These are phyloP conservation scores for Caenorhabditis panamensis DNA, from an alignment of 2,888 invertebrate species.

Conservation along the genomic window DNA sequence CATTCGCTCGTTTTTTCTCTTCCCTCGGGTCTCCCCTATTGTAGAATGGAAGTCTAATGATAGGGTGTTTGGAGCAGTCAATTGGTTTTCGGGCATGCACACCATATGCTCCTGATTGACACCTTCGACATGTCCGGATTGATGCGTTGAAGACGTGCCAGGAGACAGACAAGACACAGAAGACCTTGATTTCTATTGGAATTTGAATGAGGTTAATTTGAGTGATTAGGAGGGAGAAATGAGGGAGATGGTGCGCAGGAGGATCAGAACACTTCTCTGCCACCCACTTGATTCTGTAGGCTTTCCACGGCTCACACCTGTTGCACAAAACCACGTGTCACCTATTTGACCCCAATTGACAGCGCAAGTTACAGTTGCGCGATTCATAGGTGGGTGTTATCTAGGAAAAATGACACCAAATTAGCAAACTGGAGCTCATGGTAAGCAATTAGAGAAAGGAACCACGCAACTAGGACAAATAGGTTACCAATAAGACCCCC, in stretches of 20 bases:
- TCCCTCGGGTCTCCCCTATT: no score
- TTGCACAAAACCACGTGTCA: no score
- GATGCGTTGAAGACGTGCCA: conserved; percentile 43
- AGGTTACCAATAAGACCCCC: no score
- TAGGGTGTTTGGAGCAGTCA: conserved; percentile 43
- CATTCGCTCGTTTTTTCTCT: conserved; percentile 27
- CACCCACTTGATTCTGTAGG: no score
- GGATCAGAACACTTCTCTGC: conserved; percentile 5
- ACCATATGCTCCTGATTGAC: conserved; percentile 61
- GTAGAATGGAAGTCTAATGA: conserved; percentile 44
- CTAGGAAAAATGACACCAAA: not conserved
- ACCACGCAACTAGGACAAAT: no score
- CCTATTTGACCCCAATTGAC: conserved; percentile 23
- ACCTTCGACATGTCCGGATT: conserved; percentile 45
- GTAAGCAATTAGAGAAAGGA: no score
- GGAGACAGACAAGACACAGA: no score
- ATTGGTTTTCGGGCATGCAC: conserved; percentile 59
- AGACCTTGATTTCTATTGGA: conserved; percentile 55
- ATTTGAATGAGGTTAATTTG: conserved; percentile 56
- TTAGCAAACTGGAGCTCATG: not conserved
- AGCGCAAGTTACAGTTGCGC: not conserved
- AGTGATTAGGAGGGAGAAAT: conserved; percentile 43
- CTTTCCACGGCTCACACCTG: conserved; percentile 11
- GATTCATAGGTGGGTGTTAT: not conserved
- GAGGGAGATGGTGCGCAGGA: no score